Conservation (phyloP, 2,888 invertebrate genomes). For the Gastrophysa polygoni region DNA sequence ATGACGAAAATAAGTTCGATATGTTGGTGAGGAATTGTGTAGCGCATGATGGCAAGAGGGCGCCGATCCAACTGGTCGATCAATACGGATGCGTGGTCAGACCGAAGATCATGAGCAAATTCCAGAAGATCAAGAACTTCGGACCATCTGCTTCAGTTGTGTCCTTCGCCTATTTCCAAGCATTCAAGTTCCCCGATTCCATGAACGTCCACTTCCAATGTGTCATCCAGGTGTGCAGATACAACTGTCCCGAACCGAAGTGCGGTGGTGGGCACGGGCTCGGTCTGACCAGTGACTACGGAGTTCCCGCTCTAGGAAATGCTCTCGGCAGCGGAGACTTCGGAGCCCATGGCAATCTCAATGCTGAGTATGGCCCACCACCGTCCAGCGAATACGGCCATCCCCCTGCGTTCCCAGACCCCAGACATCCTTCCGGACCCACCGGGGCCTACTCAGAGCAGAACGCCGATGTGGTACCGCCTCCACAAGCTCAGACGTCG, state of each 20-base stretch:
- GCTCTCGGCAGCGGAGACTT: slow-evolving; percentile 55
- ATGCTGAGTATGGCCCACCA: slow-evolving; percentile 74
- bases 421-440: slow-evolving; percentile 85
- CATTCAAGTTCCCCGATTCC: slow-evolving; percentile 95
- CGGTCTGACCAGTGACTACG: slow-evolving; percentile 68
- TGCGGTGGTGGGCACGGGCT: slow-evolving; percentile 72
- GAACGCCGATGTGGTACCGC: slow-evolving; percentile 78
- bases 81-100: slow-evolving; percentile 92
- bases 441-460: slow-evolving; percentile 79
- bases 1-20: slow-evolving; percentile 94
- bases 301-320: slow-evolving; percentile 63
- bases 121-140: slow-evolving; percentile 96
- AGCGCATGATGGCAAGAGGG: slow-evolving; percentile 92
- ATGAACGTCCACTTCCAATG: slow-evolving; percentile 98
- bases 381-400: slow-evolving; percentile 69
- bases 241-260: slow-evolving; percentile 92
- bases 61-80: slow-evolving; percentile 91
- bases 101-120: slow-evolving; percentile 93
- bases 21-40: slow-evolving; percentile 95
- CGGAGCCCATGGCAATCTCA: slow-evolving; percentile 55
- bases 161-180: slow-evolving; percentile 95
- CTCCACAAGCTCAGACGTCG: slow-evolving; percentile 80
- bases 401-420: slow-evolving; percentile 85
- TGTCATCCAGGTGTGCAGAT: slow-evolving; percentile 92
- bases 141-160: slow-evolving; percentile 93